Percentiles rank a stretch among this genome's conserved stretches.
These are phyloP conservation scores for Caenorhabditis macrosperma DNA, from an alignment of 2,888 invertebrate genomes.

Conservation along the genomic window DNA sequence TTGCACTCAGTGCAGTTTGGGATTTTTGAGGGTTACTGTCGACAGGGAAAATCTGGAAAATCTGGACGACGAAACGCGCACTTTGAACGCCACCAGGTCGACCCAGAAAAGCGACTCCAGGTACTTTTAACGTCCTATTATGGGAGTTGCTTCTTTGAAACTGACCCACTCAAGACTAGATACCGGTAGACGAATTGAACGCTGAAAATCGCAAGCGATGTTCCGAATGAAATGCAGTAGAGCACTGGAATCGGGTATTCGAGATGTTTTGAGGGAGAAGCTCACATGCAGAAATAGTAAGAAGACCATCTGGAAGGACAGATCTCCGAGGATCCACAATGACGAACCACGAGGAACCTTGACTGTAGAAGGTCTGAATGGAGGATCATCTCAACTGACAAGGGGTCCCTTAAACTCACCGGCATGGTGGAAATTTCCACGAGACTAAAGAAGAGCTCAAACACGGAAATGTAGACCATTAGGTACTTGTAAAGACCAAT, in stretches of 20 bases:
- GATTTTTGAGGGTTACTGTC: too few species aligned
- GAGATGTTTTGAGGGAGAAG: neutral
- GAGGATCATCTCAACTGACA: too few species aligned
- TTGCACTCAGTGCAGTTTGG: too few species aligned
- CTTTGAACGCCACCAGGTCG: too few species aligned
- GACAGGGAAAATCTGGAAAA: too few species aligned
- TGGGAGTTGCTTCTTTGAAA: neutral
- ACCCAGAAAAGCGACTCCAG: too few species aligned
- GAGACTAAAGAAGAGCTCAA: neutral
- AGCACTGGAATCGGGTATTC: neutral
- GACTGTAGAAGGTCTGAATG: neutral
- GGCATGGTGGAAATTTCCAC: neutral
- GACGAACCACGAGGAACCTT: neutral
- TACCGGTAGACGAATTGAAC: neutral
- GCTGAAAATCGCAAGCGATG: neutral
- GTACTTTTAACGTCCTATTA: too few species aligned
- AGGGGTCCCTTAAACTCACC: neutral
- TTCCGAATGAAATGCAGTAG: neutral
- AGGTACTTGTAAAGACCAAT: conserved; percentile 3
- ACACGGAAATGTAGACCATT: too few species aligned
- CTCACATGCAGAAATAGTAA: neutral
- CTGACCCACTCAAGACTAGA: neutral
- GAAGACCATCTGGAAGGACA: neutral
- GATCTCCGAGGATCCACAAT: neutral
- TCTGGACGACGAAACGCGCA: too few species aligned